These are phyloP conservation scores for Meloidogyne chitwoodi DNA, from an alignment of 1,140 invertebrate species.

Conservation along the genomic window DNA sequence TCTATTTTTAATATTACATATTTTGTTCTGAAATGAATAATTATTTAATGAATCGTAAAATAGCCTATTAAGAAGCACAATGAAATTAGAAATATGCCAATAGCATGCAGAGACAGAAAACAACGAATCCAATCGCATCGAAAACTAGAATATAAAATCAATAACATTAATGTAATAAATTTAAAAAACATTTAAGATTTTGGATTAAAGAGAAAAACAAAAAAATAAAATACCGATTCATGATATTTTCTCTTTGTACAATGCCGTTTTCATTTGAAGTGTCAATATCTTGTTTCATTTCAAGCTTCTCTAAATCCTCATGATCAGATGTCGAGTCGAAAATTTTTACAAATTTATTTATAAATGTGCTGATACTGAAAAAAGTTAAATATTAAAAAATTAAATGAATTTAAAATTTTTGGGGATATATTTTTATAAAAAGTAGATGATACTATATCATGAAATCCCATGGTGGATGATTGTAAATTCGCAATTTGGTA, in stretches of 20 bases:
- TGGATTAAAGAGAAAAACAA: neutral
- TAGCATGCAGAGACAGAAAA: slow-evolving; percentile 37
- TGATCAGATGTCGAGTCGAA: slow-evolving; percentile 39
- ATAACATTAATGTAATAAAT: neutral
- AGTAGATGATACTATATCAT: slow-evolving; percentile 37
- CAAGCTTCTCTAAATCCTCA: slow-evolving; percentile 37
- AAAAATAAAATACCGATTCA: neutral
- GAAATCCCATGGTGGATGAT: slow-evolving; percentile 52
- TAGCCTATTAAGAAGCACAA: slow-evolving; percentile 39
- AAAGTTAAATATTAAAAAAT: neutral
- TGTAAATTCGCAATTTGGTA: slow-evolving; percentile 38
- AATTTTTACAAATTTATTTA: slow-evolving; percentile 50
- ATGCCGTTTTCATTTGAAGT: neutral
- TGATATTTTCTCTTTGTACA: neutral
- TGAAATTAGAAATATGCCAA: slow-evolving; percentile 22
- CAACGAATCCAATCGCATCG: slow-evolving; percentile 39
- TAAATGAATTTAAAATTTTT: too few species aligned
- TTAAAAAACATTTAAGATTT: neutral
- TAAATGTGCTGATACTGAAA: slow-evolving; percentile 33
- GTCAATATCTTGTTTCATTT: slow-evolving; percentile 42
- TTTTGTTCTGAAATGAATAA: too few species aligned
- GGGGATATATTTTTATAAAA: neutral
- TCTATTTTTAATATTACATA: too few species aligned
- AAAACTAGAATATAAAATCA: slow-evolving; percentile 22
- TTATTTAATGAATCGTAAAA: slow-evolving; percentile 23